phyloP scores from a whole-genome alignment of 2,113 vertebrate genomes.

The Cacatua alba region DNA sequence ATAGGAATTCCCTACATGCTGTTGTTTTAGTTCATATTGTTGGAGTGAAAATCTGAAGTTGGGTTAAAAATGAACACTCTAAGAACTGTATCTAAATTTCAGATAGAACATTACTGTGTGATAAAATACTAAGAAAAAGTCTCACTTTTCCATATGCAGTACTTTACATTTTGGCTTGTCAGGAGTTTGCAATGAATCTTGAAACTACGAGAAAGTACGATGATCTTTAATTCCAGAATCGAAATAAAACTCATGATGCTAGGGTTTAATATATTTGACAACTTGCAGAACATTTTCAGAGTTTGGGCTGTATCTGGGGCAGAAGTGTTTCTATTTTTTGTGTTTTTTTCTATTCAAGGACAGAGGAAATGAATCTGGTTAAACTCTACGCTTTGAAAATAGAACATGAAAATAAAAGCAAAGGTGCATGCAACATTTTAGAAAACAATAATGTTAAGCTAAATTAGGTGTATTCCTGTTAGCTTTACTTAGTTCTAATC shows the following conservation, averaged over 20 bases:
- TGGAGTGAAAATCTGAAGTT: background rate
- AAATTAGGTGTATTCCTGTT: background rate
- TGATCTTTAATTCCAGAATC: background rate
- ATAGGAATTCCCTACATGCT: background rate
- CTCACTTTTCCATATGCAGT: background rate
- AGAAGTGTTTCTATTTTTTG: background rate
- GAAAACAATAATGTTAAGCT: background rate
- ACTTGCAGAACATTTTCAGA: background rate
- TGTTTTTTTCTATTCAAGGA: background rate
- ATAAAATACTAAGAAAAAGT: background rate
- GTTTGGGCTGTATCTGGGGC: background rate
- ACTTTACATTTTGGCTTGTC: background rate
- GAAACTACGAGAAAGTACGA: background rate
- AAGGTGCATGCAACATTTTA: background rate
- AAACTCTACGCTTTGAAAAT: background rate
- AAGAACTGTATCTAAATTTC: background rate
- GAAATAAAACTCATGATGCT: background rate
- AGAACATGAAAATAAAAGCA: background rate
- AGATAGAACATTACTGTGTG: background rate
- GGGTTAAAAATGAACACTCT: background rate
- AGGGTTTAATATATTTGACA: background rate
- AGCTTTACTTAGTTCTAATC: background rate
- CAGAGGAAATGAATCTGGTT: background rate
- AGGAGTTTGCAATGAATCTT: background rate
- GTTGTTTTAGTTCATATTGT: background rate